These are phyloP conservation scores for Etia nguti DNA, from an alignment of 2,113 vertebrate genomes.

Conservation along the genomic window DNA sequence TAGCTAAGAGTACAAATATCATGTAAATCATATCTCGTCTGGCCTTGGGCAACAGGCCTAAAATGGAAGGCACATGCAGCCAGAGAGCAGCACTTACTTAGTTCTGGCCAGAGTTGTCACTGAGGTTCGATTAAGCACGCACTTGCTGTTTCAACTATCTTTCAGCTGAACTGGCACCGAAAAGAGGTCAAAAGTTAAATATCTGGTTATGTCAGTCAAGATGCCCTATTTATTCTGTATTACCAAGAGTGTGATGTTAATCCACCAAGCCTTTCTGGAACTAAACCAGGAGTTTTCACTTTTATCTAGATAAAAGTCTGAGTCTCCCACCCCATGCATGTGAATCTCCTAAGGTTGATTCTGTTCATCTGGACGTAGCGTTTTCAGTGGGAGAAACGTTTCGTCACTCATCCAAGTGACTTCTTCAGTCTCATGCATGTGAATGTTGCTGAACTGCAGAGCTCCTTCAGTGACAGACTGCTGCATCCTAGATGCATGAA, in stretches of 20 bases:
- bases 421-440: no score
- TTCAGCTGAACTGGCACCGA: background rate
- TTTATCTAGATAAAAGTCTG: background rate
- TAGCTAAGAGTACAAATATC: conserved; percentile 73
- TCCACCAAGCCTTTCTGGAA: background rate
- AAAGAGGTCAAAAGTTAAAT: background rate
- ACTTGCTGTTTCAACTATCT: background rate
- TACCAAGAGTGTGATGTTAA: background rate
- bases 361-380: no score
- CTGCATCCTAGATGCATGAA: no score
- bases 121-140: background rate
- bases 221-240: background rate
- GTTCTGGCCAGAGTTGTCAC: conserved; percentile 16
- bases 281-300: background rate
- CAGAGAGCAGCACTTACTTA: conserved; percentile 31
- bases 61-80: background rate
- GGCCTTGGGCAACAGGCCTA: background rate
- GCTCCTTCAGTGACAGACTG: no score
- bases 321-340: no score
- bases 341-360: no score
- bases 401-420: no score
- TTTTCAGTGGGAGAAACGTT: no score
- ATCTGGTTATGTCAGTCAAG: background rate
- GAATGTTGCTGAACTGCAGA: no score
- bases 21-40: conserved; percentile 59